Base-by-base conservation (phyloP, 2,888 invertebrate species). In the Dryadula phaetusa region DNA sequence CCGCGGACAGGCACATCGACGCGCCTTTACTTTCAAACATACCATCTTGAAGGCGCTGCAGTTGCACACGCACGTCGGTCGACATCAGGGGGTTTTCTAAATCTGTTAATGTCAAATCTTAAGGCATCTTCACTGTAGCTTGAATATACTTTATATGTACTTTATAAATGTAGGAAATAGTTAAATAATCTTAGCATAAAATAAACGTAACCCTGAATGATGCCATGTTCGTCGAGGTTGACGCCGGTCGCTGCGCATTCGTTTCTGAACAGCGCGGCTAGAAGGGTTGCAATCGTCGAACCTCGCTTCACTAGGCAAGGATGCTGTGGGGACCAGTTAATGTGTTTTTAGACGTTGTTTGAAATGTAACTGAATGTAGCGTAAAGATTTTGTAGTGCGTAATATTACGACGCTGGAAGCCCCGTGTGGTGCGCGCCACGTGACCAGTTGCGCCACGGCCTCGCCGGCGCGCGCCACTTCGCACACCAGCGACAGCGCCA, bases 211-310 rank as follows among this genome's bases (percentile, higher is more conserved):
- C 92, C 83, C 78, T 83, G 75, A 62, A 91, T 74, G 2, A 89
- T 73, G 2, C 88, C 87, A 40, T 81, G 71, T 53, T 77, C 75
- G 58, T 80, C 74, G 0, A 92, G 75, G 0, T 7, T 46, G 0
- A 89, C 79, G 3, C 84, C 83, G 0, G 71, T 78, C 1, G 34
- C 47, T 0, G 46, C 69, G 69, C 90, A 90, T 20, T 86, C 90
- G 42, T 88, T 84, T 32, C 83, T 77, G 69, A 90, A 89, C 47
- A 91, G 72, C 0, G 89, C 79, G 0, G 91, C 90, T 47, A 92
- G 66, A 3, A 92, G 78, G 7, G 75, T 75, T 0, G 84, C 86
- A 46, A 92, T 86, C 0, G 87, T 88, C 0, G 85, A 77, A 0
- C 92, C 89, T 7, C 85, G 79, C 52, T 81, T 84, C 8, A 90